These are phyloP conservation scores for Magallana angulata DNA, from an alignment of 1,140 invertebrate species.

Conservation along the genomic window DNA sequence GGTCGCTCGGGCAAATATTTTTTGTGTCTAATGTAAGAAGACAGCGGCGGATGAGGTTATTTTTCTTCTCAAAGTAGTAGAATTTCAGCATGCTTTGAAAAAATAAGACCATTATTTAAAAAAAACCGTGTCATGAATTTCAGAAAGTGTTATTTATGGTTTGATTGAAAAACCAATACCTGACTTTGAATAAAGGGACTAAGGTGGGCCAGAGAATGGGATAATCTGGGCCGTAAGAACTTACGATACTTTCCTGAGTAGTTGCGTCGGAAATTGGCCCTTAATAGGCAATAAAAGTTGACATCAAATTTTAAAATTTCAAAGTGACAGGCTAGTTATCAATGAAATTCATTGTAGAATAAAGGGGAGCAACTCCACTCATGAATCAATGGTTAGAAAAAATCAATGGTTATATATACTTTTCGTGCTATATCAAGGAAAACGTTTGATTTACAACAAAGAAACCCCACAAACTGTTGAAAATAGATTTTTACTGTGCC, in stretches of 20 bases:
- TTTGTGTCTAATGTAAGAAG: too few species aligned
- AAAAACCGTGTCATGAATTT: neutral
- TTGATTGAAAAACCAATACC: neutral
- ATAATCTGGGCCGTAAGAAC: neutral
- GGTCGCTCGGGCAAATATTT: too few species aligned
- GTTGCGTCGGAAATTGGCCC: neutral
- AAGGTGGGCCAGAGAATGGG: neutral
- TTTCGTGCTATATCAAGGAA: too few species aligned
- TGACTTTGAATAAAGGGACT: neutral
- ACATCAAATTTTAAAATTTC: neutral
- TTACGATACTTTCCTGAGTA: neutral
- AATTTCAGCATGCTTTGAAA: too few species aligned
- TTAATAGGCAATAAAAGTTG: neutral
- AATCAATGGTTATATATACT: neutral
- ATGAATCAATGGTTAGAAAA: neutral
- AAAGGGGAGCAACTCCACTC: neutral
- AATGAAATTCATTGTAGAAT: conserved; percentile 8
- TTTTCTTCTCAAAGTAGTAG: too few species aligned
- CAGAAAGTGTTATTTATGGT: neutral
- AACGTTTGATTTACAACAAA: too few species aligned
- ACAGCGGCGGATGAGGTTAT: too few species aligned
- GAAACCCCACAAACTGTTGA: too few species aligned
- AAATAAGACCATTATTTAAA: neutral
- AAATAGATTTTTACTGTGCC: too few species aligned
- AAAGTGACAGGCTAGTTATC: neutral